Conservation (phyloP, 2,113 vertebrate genomes). For the Climacteris rufus region DNA sequence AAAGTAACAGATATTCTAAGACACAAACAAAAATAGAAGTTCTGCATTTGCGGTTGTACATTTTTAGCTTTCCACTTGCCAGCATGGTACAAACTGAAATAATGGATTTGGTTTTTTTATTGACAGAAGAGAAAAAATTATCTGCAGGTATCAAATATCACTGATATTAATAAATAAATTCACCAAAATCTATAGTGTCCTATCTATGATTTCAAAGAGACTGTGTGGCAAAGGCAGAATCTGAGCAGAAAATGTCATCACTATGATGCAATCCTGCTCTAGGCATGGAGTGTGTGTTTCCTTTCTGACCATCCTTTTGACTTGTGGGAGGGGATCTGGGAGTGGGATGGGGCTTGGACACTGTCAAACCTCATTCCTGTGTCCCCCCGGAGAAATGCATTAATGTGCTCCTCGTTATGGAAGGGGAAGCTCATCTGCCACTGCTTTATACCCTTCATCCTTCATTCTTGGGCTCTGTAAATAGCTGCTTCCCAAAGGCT, state of each 20-base stretch:
- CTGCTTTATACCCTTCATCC: background rate
- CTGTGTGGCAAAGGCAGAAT: background rate
- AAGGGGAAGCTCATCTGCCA: background rate
- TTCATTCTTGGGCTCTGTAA: background rate
- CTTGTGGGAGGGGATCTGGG: background rate
- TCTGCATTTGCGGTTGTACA: rapidly evolving
- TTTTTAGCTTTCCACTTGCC: background rate
- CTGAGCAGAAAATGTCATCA: background rate
- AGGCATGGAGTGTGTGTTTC: rapidly evolving
- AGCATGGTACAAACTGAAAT: background rate
- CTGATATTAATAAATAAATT: background rate
- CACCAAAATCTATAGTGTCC: background rate
- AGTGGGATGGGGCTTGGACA: background rate
- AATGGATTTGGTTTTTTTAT: background rate
- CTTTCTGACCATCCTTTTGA: background rate
- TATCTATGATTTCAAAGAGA: background rate
- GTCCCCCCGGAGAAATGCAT: rapidly evolving
- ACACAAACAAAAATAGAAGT: background rate
- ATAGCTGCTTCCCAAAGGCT: background rate
- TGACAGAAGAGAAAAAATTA: background rate
- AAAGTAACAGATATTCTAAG: background rate
- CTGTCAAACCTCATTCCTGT: background rate
- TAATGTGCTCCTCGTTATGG: background rate
- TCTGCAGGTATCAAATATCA: background rate
- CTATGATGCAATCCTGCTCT: background rate